Evolutionary conservation across 1,140 invertebrate genomes (phyloP), one percentile per base, ranked within the genome.

Genomic region (Drosophila bocki): DNA sequence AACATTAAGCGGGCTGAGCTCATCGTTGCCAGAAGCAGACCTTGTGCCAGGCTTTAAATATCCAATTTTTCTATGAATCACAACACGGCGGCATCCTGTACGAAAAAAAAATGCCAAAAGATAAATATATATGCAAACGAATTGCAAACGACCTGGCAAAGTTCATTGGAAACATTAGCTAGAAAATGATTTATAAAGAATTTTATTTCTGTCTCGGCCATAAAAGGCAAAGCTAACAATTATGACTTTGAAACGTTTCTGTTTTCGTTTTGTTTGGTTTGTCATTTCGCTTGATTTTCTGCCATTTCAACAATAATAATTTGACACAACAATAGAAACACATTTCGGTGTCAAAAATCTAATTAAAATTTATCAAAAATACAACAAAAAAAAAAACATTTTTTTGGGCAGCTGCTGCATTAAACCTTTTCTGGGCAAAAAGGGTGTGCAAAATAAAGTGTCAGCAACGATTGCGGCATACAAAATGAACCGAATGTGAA

Each of bases 151-250:
- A 37, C 77, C 75, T 68, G 82, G 61, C 82, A 71, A 75, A 88
- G 84, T 88, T 88, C 85, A 75, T 71, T 81, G 84, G 84, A 88
- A 85, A 48, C 75, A 71, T 58, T 50, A 68, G 72, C 80, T 75
- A 81, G 74, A 61, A 59, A 83, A 84, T 84, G 72, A 88, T 78
- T 88, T 88, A 88, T 88, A 78, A 75, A 81, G 85, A 88, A 88
- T 84, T 53, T 32, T 45, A 19, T 76, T 63, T 65, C 32, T 57
- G 48, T 9, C 26, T 37, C 53, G 61, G 44, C 84, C 69, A 78
- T 69, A 88, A 84, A 88, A 75, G 78, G 80, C 80, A 71, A 78
- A 80, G 78, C 77, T 80, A 80, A 84, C 80, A 84, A 88, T 87
- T 83, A 82, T 87, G 80, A 88, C 68, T 79, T 74, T 77, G 64